Evolutionary conservation across 2,113 vertebrate genomes (phyloP), one percentile per base, ranked within the genome.

Genomic region (Cariama cristata): DNA sequence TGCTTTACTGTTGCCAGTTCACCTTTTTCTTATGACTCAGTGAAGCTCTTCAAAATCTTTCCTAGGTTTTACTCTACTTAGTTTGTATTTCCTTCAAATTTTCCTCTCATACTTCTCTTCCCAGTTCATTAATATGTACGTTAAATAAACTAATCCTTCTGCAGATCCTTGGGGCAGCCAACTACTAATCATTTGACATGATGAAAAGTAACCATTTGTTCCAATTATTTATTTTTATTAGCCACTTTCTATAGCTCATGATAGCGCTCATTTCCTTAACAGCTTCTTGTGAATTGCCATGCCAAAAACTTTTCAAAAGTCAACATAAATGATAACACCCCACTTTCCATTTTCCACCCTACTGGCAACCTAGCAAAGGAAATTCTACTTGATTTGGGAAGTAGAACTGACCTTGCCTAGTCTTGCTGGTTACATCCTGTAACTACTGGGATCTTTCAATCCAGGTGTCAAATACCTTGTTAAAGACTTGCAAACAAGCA

Each of bases 171-270:
- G 87, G 84, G 87, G 88, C 77, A 94, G 86, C 74, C 89, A 83
- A 4, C 82, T 80, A 55, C 82, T 94, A 76, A 84, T 90, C 88
- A 81, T 66, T 55, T 91, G 89, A 94, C 86, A 56, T 86, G 89
- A 91, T 86, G 91, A 94, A 96, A 97, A 96, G 91, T 86, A 96
- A 87, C 88, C 92, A 91, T 97, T 96, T 93, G 85, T 94, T 97
- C 94, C 91, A 89, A 93, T 94, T 95, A 93, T 94, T 96, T 97
- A 94, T 97, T 97, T 97, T 97, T 97, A 96, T 90, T 96, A 96
- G 81, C 87, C 69, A 59, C 59, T 96, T 90, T 89, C 90, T 52
- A 2, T 90, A 93, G 87, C 59, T 84, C 74, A 74, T 90, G 93
- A 95, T 94, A 91, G 87, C 66, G 24, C 84, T 88, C 87, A 90